These are phyloP conservation scores for Aromia moschata DNA, from an alignment of 2,888 invertebrate species.

Conservation along the genomic window DNA sequence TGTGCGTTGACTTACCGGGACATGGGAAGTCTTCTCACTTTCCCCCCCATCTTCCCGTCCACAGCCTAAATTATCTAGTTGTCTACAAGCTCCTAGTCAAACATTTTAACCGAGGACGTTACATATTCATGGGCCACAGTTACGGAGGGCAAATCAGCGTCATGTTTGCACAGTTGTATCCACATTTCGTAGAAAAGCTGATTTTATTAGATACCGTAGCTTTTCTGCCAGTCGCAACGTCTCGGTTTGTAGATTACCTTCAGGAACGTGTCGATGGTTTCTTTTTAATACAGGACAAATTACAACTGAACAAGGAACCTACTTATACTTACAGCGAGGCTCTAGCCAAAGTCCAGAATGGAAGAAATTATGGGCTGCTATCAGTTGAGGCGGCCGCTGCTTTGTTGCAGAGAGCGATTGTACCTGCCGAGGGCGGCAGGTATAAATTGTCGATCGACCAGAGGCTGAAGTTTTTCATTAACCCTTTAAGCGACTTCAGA, in stretches of 20 bases:
- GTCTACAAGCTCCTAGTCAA: constrained; percentile 48
- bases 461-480: constrained; percentile 61
- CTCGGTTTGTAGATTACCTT: constrained; percentile 52
- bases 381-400: constrained; percentile 63
- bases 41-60: constrained; percentile 57
- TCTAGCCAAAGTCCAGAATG: constrained; percentile 62
- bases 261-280: constrained; percentile 58
- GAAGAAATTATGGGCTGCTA: constrained; percentile 58
- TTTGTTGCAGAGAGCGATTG: constrained; percentile 63
- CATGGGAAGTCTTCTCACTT: constrained; percentile 68
- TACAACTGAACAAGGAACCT: constrained; percentile 46
- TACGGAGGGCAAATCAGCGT: constrained; percentile 65
- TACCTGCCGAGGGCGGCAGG: constrained; percentile 59
- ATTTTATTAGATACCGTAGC: constrained; percentile 62
- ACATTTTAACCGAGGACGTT: constrained; percentile 48
- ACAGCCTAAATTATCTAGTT: constrained; percentile 61
- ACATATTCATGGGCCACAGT: constrained; percentile 58
- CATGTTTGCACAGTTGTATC: constrained; percentile 59
- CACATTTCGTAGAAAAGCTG: constrained; percentile 61
- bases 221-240: constrained; percentile 44
- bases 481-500: constrained; percentile 55
- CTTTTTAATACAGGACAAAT: constrained; percentile 51
- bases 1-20: constrained; percentile 69
- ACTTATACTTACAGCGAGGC: constrained; percentile 64
- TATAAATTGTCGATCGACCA: constrained; percentile 69